A percentile compares a stretch with the other conserved stretches of the same genome.
phyloP scores from a whole-genome alignment of 2,888 invertebrate species.

The Limnephilus marmoratus region DNA sequence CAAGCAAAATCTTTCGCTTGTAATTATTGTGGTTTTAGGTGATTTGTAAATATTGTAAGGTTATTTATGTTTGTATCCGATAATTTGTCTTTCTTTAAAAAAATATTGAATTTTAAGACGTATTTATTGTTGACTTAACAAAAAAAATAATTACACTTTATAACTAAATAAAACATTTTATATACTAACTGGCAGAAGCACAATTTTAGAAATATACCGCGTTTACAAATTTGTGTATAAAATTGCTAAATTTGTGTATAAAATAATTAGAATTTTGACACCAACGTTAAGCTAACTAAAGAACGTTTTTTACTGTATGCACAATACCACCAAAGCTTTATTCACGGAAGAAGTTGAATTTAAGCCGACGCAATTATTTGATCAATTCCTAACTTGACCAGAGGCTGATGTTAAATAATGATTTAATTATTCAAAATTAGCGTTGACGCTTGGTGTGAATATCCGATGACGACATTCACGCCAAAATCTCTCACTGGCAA shows the following conservation, averaged over 20 bases:
- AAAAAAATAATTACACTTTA: too few relatives aligned
- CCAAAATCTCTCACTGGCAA: neutral
- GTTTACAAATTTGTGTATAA: neutral
- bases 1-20: too few relatives aligned
- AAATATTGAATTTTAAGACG: too few relatives aligned
- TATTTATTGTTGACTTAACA: too few relatives aligned
- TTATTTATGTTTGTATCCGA: too few relatives aligned
- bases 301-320: neutral
- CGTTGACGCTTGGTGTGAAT: too few relatives aligned
- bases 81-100: too few relatives aligned
- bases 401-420: neutral
- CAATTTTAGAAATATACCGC: too few relatives aligned
- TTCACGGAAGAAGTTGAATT: neutral
- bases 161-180: neutral
- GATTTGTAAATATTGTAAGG: too few relatives aligned
- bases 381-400: neutral
- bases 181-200: neutral
- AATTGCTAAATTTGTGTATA: neutral
- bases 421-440: too few relatives aligned
- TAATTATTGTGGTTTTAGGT: too few relatives aligned
- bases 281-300: neutral
- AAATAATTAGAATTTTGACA: neutral
- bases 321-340: neutral
- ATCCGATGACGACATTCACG: neutral
- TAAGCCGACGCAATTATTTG: neutral